Conservation (phyloP, 2,113 vertebrate species). For the Parotia lawesii region DNA sequence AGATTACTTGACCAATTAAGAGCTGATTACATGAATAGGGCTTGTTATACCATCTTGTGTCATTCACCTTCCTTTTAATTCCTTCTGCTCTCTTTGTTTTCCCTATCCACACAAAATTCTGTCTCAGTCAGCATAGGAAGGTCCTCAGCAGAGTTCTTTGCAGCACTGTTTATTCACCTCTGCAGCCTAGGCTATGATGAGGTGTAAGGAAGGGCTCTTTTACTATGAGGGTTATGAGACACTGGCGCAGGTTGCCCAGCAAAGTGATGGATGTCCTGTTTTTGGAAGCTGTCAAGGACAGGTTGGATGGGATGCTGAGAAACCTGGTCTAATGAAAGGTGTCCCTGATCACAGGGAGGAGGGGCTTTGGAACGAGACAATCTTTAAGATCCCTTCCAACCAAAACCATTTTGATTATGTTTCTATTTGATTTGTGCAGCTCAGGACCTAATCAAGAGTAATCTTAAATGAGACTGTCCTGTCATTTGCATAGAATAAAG, state of each 20-base stretch:
- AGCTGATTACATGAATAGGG: not conserved
- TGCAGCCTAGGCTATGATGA: not conserved
- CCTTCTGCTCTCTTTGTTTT: not conserved
- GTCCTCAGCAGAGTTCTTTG: not conserved
- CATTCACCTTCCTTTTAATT: not conserved
- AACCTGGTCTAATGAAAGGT: not conserved
- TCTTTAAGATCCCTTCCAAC: not conserved
- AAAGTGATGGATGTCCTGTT: not conserved
- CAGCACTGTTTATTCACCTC: not conserved
- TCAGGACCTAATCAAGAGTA: not conserved
- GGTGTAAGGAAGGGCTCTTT: not conserved
- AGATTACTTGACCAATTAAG: not conserved
- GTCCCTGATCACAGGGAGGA: rapidly evolving
- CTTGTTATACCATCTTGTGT: not conserved
- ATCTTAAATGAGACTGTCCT: not conserved
- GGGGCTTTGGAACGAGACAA: rapidly evolving
- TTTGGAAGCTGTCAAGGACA: not conserved
- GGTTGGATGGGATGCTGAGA: not conserved
- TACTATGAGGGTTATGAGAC: rapidly evolving
- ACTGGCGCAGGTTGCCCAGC: not conserved
- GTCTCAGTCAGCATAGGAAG: not conserved
- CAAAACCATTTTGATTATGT: not conserved
- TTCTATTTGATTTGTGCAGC: not conserved
- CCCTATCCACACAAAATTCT: not conserved
- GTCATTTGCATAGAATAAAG: not conserved